Conservation (phyloP, 2,888 invertebrate species). For the Papilio gigon region DNA sequence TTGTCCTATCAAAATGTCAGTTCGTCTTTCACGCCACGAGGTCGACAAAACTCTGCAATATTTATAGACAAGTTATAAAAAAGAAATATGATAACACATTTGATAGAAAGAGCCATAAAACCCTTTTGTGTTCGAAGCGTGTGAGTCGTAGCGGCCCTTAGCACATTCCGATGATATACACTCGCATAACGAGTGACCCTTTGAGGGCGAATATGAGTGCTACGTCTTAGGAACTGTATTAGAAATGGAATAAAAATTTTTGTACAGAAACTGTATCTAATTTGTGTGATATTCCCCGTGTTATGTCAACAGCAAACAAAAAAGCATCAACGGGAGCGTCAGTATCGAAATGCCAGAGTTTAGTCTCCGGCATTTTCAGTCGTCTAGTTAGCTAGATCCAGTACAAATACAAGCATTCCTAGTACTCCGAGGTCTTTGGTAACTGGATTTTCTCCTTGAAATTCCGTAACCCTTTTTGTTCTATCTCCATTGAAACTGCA, state of each 20-base stretch:
- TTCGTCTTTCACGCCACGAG: neutral
- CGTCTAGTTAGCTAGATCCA: neutral
- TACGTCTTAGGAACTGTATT: slow-evolving; percentile 45
- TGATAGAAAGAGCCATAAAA: slow-evolving; percentile 49
- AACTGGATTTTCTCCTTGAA: slow-evolving; percentile 2
- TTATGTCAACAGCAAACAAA: neutral
- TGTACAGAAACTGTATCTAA: slow-evolving; percentile 11
- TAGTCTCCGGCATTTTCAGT: neutral
- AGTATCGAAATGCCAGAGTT: neutral
- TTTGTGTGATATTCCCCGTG: neutral
- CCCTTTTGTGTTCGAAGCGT: slow-evolving; percentile 52
- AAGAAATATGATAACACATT: slow-evolving; percentile 46
- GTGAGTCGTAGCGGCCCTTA: slow-evolving; percentile 49
- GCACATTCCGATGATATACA: slow-evolving; percentile 62
- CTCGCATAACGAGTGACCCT: slow-evolving; percentile 55
- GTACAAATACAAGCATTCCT: neutral
- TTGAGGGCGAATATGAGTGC: slow-evolving; percentile 53
- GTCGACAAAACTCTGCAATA: slow-evolving; percentile 21
- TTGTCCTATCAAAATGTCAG: neutral
- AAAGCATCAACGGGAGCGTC: neutral
- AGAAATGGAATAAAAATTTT: slow-evolving; percentile 41
- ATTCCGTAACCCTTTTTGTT: slow-evolving; percentile 11
- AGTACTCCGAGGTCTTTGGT: neutral
- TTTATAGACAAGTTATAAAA: slow-evolving; percentile 34
- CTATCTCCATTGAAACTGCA: slow-evolving; percentile 1